Base-by-base conservation (phyloP, 2,113 vertebrate species). In the Eublepharis macularius region DNA sequence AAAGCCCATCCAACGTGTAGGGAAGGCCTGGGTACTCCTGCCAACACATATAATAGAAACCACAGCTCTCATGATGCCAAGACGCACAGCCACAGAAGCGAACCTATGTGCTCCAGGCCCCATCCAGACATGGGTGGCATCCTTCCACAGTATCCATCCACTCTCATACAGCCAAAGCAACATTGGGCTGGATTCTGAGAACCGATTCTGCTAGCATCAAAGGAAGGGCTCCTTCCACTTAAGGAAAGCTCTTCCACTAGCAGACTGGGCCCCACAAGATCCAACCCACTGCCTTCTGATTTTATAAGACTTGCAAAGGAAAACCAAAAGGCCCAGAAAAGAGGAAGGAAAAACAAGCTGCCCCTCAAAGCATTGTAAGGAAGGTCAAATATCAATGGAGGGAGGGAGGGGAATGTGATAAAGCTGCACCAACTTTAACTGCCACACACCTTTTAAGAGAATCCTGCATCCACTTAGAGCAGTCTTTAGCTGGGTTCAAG, bases 401-500 rank as follows among this genome's bases (percentile, higher is more conserved):
- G 12, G 88, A 91, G 92, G 89, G 86, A 90, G 89, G 92, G 95
- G 92, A 87, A 95, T 95, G 95, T 94, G 93, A 96, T 95, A 96
- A 96, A 97, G 96, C 92, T 95, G 94, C 94, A 93, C 95, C 94
- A 92, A 95, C 95, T 94, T 96, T 97, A 96, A 96, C 93, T 90
- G 96, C 90, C 92, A 89, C 86, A 93, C 93, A 93, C 90, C 94
- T 95, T 97, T 96, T 97, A 97, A 97, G 96, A 95, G 93, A 95
- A 97, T 94, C 95, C 92, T 94, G 95, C 91, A 93, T 92, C 96
- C 96, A 96, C 95, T 95, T 95, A 94, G 97, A 97, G 92, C 93
- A 96, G 94, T 92, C 95, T 92, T 87, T 24, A 1, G 93, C 92
- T 95, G 93, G 96, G 94, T 94, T 86, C 88, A 92, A 96, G 96